phyloP scores from a whole-genome alignment of 2,888 invertebrate species.

The Dendrolimus pini region DNA sequence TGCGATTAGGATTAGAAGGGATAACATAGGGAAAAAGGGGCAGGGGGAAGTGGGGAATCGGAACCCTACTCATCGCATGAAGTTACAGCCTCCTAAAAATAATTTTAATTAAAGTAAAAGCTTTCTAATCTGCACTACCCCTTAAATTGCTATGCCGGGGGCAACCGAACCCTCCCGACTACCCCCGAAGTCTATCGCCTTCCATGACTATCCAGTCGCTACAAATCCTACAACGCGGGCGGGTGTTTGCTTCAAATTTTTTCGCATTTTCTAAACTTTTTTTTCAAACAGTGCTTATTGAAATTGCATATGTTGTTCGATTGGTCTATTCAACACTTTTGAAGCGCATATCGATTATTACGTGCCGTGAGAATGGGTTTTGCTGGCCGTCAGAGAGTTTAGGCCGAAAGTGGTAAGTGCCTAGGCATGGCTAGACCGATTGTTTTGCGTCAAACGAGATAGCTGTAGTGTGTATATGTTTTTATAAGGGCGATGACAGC shows the following conservation, averaged over 20 bases:
- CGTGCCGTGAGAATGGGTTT: conserved; percentile 36
- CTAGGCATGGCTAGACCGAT: conserved; percentile 7
- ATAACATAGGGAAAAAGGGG: no score
- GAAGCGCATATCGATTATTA: neutral
- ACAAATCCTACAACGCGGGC: conserved; percentile 29
- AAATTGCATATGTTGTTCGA: conserved; percentile 30
- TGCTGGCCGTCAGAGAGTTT: conserved; percentile 31
- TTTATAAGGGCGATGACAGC: neutral
- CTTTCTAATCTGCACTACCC: conserved; percentile 2
- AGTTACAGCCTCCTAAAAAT: no score
- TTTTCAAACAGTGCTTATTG: conserved; percentile 37
- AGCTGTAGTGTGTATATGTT: neutral
- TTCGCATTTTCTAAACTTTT: conserved; percentile 55
- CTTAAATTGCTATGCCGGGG: conserved; percentile 10
- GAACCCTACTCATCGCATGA: no score
- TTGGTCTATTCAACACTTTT: neutral
- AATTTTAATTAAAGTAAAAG: no score
- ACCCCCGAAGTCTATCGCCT: conserved; percentile 6
- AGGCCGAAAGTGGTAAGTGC: conserved; percentile 30
- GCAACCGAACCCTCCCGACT: conserved; percentile 20
- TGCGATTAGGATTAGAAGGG: no score
- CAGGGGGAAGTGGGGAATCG: no score
- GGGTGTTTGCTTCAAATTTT: conserved; percentile 28
- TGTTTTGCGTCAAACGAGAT: conserved; percentile 11
- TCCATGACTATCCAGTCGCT: conserved; percentile 33